These are phyloP conservation scores for Petrosia ficiformis DNA, from an alignment of 37 sponge, comb jelly and placozoan species.

Conservation along the genomic window DNA sequence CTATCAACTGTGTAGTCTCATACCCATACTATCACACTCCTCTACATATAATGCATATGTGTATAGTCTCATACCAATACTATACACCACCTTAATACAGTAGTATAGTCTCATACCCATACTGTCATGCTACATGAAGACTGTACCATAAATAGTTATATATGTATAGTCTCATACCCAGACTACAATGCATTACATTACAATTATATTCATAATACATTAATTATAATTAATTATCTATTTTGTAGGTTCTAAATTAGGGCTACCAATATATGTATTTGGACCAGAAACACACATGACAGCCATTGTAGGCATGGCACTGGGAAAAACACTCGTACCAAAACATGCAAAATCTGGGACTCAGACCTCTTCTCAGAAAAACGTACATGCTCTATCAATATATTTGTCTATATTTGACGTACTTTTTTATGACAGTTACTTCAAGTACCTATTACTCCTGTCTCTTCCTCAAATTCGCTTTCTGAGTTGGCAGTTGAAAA, in stretches of 20 bases:
- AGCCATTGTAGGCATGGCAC: conserved; percentile 89
- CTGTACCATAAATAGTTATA: too few species aligned
- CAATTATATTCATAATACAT: neutral
- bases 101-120: too few species aligned
- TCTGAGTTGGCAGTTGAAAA: neutral
- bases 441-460: neutral
- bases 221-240: neutral
- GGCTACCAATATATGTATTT: conserved; percentile 85
- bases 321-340: conserved; percentile 59
- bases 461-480: neutral
- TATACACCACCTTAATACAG: too few species aligned
- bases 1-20: neutral
- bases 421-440: neutral
- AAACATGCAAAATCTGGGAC: neutral
- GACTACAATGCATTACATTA: neutral
- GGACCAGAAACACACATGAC: conserved; percentile 99
- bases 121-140: too few species aligned
- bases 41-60: too few species aligned
- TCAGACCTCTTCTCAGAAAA: neutral
- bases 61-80: too few species aligned
- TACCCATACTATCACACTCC: too few species aligned
- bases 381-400: too few species aligned
- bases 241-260: conserved; percentile 64
- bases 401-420: neutral
- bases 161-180: too few species aligned